phyloP scores from a whole-genome alignment of 2,888 invertebrate genomes.

The Metallyticus violacea region DNA sequence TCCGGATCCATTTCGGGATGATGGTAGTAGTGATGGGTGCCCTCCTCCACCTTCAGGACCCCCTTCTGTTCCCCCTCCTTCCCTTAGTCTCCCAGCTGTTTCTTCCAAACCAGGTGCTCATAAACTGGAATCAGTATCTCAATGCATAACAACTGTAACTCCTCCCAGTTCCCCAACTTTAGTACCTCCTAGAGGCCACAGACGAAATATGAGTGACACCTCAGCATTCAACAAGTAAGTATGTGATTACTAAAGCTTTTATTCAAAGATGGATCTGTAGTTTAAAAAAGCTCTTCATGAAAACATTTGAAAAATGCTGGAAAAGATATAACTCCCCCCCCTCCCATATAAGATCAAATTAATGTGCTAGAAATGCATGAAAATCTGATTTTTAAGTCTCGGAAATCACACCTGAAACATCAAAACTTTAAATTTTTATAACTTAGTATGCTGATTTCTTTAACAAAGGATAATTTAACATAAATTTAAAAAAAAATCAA shows the following conservation, averaged over 20 bases:
- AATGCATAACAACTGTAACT: constrained; percentile 42
- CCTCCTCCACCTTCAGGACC: constrained; percentile 42
- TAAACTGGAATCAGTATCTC: constrained; percentile 39
- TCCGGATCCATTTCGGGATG: constrained; percentile 69
- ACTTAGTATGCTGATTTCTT: too few species aligned
- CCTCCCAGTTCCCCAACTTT: constrained; percentile 46
- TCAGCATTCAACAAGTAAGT: constrained; percentile 76
- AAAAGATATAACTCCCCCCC: not conserved
- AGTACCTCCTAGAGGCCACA: constrained; percentile 56
- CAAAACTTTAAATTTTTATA: too few species aligned
- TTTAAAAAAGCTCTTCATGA: constrained; percentile 53
- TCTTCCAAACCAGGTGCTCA: constrained; percentile 41
- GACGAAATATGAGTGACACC: constrained; percentile 81
- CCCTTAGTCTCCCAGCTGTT: constrained; percentile 22
- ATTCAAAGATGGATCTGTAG: too few species aligned
- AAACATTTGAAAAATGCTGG: constrained; percentile 40
- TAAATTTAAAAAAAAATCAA: too few species aligned
- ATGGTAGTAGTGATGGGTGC: constrained; percentile 22
- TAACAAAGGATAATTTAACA: too few species aligned
- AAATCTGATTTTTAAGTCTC: too few species aligned
- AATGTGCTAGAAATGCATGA: too few species aligned
- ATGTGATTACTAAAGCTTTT: too few species aligned
- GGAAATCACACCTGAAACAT: too few species aligned
- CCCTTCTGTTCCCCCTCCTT: constrained; percentile 40
- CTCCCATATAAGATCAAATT: too few species aligned